A percentile compares a stretch with the other conserved stretches of the same genome.
These are phyloP conservation scores for Burhinus oedicnemus DNA, from an alignment of 2,113 vertebrate species.

Conservation along the genomic window DNA sequence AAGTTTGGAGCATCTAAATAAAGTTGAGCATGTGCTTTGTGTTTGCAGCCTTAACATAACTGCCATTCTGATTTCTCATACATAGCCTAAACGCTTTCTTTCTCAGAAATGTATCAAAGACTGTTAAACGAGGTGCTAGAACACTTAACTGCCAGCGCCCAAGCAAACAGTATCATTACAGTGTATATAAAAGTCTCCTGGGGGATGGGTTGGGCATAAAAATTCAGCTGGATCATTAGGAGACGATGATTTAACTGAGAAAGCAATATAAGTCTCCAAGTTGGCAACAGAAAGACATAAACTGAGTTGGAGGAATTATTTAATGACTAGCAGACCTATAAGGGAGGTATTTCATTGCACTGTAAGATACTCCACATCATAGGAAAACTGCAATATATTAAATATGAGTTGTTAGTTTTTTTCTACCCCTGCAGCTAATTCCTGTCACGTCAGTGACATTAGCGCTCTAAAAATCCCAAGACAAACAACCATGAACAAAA, in stretches of 20 bases:
- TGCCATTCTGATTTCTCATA: neutral
- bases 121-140: conserved; percentile 42
- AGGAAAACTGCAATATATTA: conserved; percentile 14
- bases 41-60: neutral
- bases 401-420: neutral
- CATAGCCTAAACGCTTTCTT: neutral
- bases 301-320: conserved; percentile 46
- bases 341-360: conserved; percentile 24
- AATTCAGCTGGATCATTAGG: conserved; percentile 65
- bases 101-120: conserved; percentile 21
- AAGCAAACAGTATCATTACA: conserved; percentile 45
- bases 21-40: neutral
- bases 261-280: conserved; percentile 50
- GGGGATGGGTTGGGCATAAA: conserved; percentile 48
- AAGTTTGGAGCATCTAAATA: neutral
- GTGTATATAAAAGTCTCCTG: conserved; percentile 39
- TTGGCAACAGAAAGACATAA: conserved; percentile 60
- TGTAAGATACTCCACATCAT: neutral
- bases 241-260: conserved; percentile 52
- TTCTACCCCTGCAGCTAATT: neutral
- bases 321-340: conserved; percentile 55
- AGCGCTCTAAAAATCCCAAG: neutral
- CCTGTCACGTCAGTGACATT: neutral
- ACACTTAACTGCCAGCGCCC: conserved; percentile 23
- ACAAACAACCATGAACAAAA: neutral